A percentile compares a stretch with the other conserved stretches of the same genome.
phyloP scores from a whole-genome alignment of 2,797 vertebrate genomes.

The Clarias platycephalus region DNA sequence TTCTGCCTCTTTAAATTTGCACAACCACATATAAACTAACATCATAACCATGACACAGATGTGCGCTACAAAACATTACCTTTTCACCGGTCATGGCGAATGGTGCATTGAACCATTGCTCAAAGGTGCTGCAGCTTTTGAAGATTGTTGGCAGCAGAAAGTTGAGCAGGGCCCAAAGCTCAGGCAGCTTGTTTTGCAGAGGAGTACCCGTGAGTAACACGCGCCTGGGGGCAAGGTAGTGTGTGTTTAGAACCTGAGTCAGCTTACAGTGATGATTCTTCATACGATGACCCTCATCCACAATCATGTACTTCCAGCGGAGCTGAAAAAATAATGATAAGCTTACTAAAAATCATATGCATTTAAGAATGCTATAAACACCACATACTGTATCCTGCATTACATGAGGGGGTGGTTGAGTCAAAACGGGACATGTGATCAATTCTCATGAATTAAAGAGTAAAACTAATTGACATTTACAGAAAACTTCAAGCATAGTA shows the following conservation, averaged over 20 bases:
- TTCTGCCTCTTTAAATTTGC: background rate
- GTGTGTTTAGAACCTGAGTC: constrained; percentile 86
- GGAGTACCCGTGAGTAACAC: constrained; percentile 84
- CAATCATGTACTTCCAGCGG: constrained; percentile 91
- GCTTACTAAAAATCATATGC: background rate
- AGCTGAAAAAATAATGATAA: constrained; percentile 66
- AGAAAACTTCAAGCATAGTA: too few species aligned
- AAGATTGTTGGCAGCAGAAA: constrained; percentile 88
- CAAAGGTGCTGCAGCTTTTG: constrained; percentile 97
- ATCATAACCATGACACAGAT: background rate
- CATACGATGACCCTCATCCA: constrained; percentile 87
- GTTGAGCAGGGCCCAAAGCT: constrained; percentile 88
- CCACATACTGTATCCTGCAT: background rate
- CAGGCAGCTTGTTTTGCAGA: constrained; percentile 85
- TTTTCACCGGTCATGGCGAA: constrained; percentile 90
- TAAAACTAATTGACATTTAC: too few species aligned
- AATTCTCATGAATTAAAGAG: too few species aligned
- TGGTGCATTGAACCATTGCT: constrained; percentile 79
- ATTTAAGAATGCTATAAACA: background rate
- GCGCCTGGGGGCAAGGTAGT: constrained; percentile 84
- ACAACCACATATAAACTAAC: background rate
- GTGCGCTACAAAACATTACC: constrained; percentile 62
- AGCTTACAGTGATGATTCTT: constrained; percentile 91
- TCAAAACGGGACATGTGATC: too few species aligned
- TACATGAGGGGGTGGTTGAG: background rate